A percentile compares a stretch with the other conserved stretches of the same genome.
phyloP scores from a whole-genome alignment of 2,888 invertebrate species.

The Aphodius granarius region DNA sequence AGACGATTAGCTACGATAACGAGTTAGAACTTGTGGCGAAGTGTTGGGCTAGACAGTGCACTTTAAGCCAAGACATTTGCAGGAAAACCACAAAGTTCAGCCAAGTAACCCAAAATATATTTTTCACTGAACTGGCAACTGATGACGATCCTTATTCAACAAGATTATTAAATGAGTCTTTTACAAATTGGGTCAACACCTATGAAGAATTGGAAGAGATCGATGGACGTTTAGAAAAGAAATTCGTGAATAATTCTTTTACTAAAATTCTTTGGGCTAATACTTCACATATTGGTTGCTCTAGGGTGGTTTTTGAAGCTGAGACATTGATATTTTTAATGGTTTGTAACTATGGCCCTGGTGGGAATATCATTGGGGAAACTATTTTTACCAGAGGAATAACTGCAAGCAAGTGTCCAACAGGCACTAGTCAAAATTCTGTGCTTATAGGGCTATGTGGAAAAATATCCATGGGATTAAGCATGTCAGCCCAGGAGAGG shows the following conservation, averaged over 20 bases:
- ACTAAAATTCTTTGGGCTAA: slow-evolving; percentile 7
- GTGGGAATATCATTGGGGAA: not conserved
- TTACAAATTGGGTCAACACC: not conserved
- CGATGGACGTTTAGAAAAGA: not conserved
- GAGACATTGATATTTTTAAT: not conserved
- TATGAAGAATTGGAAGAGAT: not conserved
- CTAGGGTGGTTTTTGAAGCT: not conserved
- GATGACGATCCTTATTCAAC: not conserved
- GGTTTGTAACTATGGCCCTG: slow-evolving; percentile 16
- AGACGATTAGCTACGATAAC: slow-evolving; percentile 10
- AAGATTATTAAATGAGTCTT: not conserved
- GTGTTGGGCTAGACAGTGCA: slow-evolving; percentile 14
- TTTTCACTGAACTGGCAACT: not conserved
- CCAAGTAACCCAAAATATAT: slow-evolving; percentile 5
- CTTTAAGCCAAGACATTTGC: not conserved
- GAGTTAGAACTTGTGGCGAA: slow-evolving; percentile 12
- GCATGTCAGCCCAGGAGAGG: not conserved
- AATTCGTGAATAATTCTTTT: not conserved
- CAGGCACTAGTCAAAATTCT: not conserved
- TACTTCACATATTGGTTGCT: slow-evolving; percentile 7
- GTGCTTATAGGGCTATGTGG: not conserved
- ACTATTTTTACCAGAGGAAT: not conserved
- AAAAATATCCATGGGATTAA: not conserved
- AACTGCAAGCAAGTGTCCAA: slow-evolving; percentile 4
- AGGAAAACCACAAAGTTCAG: not conserved